Evolutionary conservation across 2,797 vertebrate species (phyloP), one percentile per base, ranked within the genome.

Genomic region (Pantherophis vulpinus): DNA sequence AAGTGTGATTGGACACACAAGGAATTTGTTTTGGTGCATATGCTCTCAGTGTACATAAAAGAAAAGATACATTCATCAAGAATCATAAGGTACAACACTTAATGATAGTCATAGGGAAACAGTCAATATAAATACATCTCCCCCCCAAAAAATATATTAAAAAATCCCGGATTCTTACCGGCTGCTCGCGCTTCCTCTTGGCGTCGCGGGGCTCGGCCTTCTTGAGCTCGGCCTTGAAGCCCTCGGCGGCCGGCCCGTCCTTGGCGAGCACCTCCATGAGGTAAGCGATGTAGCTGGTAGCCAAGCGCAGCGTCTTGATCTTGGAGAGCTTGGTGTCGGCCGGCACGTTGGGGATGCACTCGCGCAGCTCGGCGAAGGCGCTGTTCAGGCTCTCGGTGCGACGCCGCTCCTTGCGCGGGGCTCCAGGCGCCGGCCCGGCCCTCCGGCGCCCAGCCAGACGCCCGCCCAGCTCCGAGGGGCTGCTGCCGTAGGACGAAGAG

Each of bases 141-240:
- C 37, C 7, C 70, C 63, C 14, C 9, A 29, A 29, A 63, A 3
- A 42, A 29, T 13, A 42, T 42, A 42, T 37, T 37, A 42, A 42
- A 61, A 0, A 63, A 29, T 0, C 23, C 37, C 6, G 86, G 55
- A 6, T 23, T 95, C 98, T 98, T 93, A 99, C 99, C 98, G 97
- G 96, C 58, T 27, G 86, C 94, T 99, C 99, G 66, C 99, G 97
- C 98, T 99, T 99, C 97, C 99, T 96, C 96, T 99, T 99, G 97
- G 98, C 96, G 92, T 99, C 99, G 59, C 97, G 97, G 95, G 97
- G 97, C 91, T 99, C 99, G 59, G 97, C 98, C 95, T 99, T 99
- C 97, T 99, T 99, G 95, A 99, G 98, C 70, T 99, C 99, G 91
- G 99, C 99, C 97, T 99, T 99, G 96, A 99, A 99, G 91, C 98